phyloP scores from a whole-genome alignment of 2,113 vertebrate species.

The Ceyx melanurus region DNA sequence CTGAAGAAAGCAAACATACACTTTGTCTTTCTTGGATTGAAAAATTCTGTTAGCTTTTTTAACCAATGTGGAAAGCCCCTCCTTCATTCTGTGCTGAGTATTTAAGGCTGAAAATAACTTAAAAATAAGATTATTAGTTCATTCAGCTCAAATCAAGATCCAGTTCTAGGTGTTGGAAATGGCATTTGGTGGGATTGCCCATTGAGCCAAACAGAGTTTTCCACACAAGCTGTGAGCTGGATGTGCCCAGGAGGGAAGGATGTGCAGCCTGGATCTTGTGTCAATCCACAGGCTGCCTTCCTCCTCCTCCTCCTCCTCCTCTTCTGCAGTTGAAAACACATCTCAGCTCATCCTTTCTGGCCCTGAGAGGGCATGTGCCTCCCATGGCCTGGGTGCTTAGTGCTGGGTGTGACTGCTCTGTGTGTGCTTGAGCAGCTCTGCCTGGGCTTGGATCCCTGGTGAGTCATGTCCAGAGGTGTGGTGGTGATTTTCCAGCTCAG shows the following conservation, averaged over 20 bases:
- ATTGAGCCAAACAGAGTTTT: neutral
- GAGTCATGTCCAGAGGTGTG: neutral
- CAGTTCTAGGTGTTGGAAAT: neutral
- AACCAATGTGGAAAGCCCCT: neutral
- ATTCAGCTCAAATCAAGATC: neutral
- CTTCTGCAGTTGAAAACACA: neutral
- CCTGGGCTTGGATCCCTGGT: neutral
- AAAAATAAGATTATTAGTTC: neutral
- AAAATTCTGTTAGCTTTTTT: neutral
- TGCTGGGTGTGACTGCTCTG: neutral
- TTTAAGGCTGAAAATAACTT: neutral
- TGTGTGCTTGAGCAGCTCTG: neutral
- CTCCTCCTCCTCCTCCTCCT: neutral
- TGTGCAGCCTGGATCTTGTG: neutral
- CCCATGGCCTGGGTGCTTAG: neutral
- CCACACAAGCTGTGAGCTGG: neutral
- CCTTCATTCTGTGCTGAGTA: neutral
- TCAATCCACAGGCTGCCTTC: neutral
- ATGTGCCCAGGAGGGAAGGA: accelerated
- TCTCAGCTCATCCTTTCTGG: neutral
- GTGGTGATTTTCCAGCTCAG: neutral
- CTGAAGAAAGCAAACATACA: neutral
- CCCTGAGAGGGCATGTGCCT: neutral
- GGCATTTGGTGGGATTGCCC: neutral
- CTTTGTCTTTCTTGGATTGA: neutral